phyloP scores from a whole-genome alignment of 2,113 vertebrate species.

The Psittacula cyanocephala region DNA sequence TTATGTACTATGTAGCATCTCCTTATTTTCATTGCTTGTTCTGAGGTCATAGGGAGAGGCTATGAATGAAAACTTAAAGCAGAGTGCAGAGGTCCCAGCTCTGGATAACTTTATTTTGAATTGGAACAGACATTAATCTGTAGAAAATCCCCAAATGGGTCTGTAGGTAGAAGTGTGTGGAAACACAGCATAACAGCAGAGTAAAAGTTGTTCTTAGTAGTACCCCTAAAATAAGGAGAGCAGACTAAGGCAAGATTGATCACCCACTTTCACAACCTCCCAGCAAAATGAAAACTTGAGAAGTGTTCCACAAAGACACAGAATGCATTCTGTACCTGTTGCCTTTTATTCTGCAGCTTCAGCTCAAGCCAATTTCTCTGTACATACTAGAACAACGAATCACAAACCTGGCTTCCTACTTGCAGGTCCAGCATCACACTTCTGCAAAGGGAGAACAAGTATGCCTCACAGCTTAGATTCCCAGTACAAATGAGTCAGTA shows the following conservation, averaged over 20 bases:
- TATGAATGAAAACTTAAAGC: not conserved
- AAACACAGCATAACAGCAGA: not conserved
- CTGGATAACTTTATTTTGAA: not conserved
- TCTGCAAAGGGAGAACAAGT: not conserved
- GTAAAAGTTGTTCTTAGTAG: not conserved
- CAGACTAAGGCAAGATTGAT: not conserved
- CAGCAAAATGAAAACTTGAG: not conserved
- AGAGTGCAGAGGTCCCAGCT: not conserved
- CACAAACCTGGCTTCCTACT: not conserved
- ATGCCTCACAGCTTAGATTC: not conserved
- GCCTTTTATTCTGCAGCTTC: not conserved
- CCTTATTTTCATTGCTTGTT: not conserved
- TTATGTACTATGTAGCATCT: not conserved
- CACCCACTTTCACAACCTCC: not conserved
- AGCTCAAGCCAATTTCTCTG: not conserved
- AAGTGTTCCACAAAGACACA: not conserved
- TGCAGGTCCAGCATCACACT: not conserved
- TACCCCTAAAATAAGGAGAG: not conserved
- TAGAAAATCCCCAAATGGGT: not conserved
- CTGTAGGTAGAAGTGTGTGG: not conserved
- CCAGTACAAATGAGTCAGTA: not conserved
- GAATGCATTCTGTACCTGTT: not conserved
- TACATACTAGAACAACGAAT: not conserved
- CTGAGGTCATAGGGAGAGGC: not conserved
- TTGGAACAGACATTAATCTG: not conserved